These are phyloP conservation scores for Malacoctenus gilli DNA, from an alignment of 2,797 vertebrate genomes.

Conservation along the genomic window DNA sequence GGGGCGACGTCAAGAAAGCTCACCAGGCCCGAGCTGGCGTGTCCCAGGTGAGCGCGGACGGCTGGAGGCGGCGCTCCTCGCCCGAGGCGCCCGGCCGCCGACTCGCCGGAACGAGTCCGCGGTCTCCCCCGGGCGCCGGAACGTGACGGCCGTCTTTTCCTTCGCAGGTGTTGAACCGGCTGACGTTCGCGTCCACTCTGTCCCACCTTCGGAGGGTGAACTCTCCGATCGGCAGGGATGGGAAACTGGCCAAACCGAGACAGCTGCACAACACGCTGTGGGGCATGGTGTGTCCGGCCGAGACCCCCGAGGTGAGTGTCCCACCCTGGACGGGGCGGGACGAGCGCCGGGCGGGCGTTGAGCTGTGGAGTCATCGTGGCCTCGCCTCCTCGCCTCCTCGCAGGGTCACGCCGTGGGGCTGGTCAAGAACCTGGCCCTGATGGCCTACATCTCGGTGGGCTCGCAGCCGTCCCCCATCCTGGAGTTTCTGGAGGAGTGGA, in stretches of 20 bases:
- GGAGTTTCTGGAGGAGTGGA: constrained; percentile 99
- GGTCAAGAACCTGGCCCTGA: constrained; percentile 97
- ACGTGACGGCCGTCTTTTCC: no score
- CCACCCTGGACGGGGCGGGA: no score
- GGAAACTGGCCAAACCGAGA: constrained; percentile 95
- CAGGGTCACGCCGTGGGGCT: constrained; percentile 99
- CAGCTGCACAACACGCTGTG: constrained; percentile 97
- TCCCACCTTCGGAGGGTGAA: constrained; percentile 95
- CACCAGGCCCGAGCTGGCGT: constrained; percentile 98
- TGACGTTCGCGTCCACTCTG: constrained; percentile 96
- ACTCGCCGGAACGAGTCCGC: no score
- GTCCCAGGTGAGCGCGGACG: constrained; percentile 91
- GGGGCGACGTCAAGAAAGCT: constrained; percentile 99
- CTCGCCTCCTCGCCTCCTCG: no score
- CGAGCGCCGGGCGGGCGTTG: no score
- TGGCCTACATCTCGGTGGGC: constrained; percentile 99
- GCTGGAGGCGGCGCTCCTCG: no score
- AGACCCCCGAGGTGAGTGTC: constrained; percentile 91
- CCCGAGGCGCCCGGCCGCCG: no score
- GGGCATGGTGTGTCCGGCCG: constrained; percentile 99
- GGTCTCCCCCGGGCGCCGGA: no score
- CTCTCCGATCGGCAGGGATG: constrained; percentile 95
- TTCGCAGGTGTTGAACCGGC: constrained; percentile 94
- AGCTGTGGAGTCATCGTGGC: neutral
- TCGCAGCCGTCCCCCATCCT: constrained; percentile 98